Percentiles rank a stretch among this genome's conserved stretches.
phyloP scores from a whole-genome alignment of 2,888 invertebrate species.

The Aromia moschata region DNA sequence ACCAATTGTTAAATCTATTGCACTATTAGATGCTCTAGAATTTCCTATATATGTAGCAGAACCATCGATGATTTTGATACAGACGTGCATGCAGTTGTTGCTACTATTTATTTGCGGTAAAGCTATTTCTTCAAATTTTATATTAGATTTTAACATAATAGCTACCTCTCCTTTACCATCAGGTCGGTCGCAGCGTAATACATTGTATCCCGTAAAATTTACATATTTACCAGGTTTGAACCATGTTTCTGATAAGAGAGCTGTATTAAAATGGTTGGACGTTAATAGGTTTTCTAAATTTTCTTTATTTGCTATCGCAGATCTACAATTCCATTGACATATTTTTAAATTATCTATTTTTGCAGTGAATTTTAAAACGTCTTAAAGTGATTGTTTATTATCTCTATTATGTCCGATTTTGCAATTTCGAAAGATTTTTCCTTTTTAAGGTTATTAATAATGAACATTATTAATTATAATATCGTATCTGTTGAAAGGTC shows the following conservation, averaged over 20 bases:
- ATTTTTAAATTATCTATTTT: constrained; percentile 14
- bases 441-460: no score
- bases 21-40: no score
- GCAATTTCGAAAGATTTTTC: no score
- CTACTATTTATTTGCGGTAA: no score
- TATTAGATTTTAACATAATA: constrained; percentile 8
- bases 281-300: constrained; percentile 8
- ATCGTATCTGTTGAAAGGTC: not conserved
- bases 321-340: no score
- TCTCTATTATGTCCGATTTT: no score
- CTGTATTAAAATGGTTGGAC: constrained; percentile 6
- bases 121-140: not conserved
- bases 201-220: constrained; percentile 5
- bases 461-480: no score
- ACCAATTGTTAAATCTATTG: constrained; percentile 21
- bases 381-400: not conserved
- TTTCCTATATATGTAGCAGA: constrained; percentile 7
- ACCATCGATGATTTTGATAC: constrained; percentile 6
- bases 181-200: not conserved
- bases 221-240: constrained; percentile 18
- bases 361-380: constrained; percentile 14
- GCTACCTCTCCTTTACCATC: constrained; percentile 7
- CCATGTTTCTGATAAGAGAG: constrained; percentile 20
- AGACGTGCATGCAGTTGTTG: no score
- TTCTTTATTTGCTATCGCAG: constrained; percentile 22